Evolutionary conservation across 37 sponge, comb jelly and placozoan species (phyloP), one percentile per base, ranked within the genome.

Genomic region (Crambe crambe): DNA sequence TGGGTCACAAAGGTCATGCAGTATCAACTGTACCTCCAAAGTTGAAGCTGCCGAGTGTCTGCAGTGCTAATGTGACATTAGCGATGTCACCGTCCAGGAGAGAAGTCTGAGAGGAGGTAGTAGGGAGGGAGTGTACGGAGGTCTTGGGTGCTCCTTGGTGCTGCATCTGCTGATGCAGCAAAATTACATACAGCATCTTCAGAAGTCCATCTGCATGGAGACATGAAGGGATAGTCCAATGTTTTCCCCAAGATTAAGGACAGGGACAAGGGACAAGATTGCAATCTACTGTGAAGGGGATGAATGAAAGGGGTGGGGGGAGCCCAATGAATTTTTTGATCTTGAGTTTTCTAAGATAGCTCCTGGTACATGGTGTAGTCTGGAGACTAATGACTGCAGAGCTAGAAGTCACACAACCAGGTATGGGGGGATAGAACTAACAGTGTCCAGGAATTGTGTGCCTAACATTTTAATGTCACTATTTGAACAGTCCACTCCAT

Each of bases 31-130:
- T 23, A 90, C 89, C 78, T 76, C 87, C 86, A 74, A 93, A 93
- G 60, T 88, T 83, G 83, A 96, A 96, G 42, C 80, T 66, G 9
- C 93, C 91, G 25, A 96, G 86, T 15, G 90, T 93, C 63, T 83
- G 87, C 47, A 96, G 70, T 5, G 97, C 93, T 0, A 94, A 85
- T 1, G 91, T 86, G 3, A 94, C 62, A 37, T 29, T 87, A 41
- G 68, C 73, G 36, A 80, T 78, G 73, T 93, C 93, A 39, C 71
- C 37, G 17, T 90, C 86, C 2, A 51, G 85, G 17, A 57, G 51
- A 32, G 85, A 37, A 29, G 56, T 39, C 39, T 30, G 56, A n/a
- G 76, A 43, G 34, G 80, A 56, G 38, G 72, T 25, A 23, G 34
- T 72, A 2, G 47, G 73, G 34, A 72, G 42, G 20, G 77, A 32